phyloP scores from a whole-genome alignment of 1,140 invertebrate genomes.

The Drosophila pachea region DNA sequence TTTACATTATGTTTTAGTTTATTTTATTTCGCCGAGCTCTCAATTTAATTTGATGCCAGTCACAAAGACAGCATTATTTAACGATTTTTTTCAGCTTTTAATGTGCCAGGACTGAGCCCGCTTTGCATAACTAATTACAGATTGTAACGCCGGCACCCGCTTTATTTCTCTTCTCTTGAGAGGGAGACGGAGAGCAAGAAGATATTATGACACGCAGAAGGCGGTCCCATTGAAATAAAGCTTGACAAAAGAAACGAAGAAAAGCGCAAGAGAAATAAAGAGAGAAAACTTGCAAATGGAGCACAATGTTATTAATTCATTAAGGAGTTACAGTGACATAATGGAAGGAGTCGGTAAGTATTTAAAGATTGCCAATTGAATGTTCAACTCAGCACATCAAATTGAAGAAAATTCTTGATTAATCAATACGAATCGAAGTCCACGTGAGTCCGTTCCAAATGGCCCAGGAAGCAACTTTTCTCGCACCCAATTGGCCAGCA shows the following conservation, averaged over 20 bases:
- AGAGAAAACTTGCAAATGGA: no score
- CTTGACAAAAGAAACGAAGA: slow-evolving; percentile 8
- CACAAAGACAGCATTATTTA: slow-evolving; percentile 41
- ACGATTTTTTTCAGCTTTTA: slow-evolving; percentile 41
- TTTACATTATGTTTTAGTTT: slow-evolving; percentile 27
- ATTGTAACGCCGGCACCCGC: slow-evolving; percentile 62
- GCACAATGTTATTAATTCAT: no score
- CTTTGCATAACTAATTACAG: slow-evolving; percentile 76
- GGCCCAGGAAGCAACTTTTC: slow-evolving; percentile 13
- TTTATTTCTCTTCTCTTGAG: slow-evolving; percentile 59
- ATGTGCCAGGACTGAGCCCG: slow-evolving; percentile 54
- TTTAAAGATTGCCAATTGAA: no score
- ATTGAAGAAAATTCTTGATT: background rate
- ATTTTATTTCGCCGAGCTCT: slow-evolving; percentile 23
- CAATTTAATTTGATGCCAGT: slow-evolving; percentile 47
- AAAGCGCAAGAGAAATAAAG: background rate
- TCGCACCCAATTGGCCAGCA: slow-evolving; percentile 31
- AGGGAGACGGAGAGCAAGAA: slow-evolving; percentile 28
- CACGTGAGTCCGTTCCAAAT: slow-evolving; percentile 3
- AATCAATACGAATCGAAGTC: slow-evolving; percentile 21
- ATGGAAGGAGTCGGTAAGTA: no score
- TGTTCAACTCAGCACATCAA: background rate
- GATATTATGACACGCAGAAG: slow-evolving; percentile 74
- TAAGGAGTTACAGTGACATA: no score
- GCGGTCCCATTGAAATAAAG: slow-evolving; percentile 34